Conservation (phyloP, 2,113 vertebrate genomes). For the Ginglymostoma cirratum region DNA sequence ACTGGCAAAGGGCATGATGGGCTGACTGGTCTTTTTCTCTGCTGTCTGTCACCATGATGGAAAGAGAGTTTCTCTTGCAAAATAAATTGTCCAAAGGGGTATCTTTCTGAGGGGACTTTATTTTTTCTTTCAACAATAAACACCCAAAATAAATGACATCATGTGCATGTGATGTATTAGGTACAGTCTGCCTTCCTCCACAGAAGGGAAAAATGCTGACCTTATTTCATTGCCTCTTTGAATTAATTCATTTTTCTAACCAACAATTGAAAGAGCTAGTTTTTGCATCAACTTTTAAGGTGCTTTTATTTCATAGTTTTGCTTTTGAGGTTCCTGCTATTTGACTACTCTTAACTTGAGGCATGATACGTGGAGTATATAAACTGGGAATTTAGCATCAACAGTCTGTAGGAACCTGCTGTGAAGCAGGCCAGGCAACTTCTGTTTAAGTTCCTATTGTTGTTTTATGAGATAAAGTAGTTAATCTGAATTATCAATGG, state of each 20-base stretch:
- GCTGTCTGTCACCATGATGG: not conserved
- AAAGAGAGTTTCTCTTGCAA: too few species aligned
- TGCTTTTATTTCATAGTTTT: not conserved
- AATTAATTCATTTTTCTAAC: not conserved
- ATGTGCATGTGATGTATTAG: not conserved
- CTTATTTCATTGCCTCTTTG: not conserved
- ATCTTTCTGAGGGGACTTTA: not conserved
- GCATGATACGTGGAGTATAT: not conserved
- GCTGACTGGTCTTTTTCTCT: not conserved
- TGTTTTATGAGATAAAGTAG: not conserved
- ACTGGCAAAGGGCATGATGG: not conserved
- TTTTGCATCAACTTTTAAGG: not conserved
- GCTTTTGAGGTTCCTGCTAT: not conserved
- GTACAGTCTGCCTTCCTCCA: not conserved
- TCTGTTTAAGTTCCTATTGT: not conserved
- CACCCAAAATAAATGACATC: not conserved
- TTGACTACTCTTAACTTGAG: not conserved
- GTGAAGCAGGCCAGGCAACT: not conserved
- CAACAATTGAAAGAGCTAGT: not conserved
- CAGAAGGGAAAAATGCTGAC: not conserved
- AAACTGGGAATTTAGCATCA: not conserved
- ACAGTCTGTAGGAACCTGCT: not conserved
- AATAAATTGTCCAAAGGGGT: too few species aligned
- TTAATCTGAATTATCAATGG: not conserved
- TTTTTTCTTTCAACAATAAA: not conserved